Evolutionary conservation across 2,113 vertebrate genomes (phyloP).

Genomic region (Empidonax alnorum): DNA sequence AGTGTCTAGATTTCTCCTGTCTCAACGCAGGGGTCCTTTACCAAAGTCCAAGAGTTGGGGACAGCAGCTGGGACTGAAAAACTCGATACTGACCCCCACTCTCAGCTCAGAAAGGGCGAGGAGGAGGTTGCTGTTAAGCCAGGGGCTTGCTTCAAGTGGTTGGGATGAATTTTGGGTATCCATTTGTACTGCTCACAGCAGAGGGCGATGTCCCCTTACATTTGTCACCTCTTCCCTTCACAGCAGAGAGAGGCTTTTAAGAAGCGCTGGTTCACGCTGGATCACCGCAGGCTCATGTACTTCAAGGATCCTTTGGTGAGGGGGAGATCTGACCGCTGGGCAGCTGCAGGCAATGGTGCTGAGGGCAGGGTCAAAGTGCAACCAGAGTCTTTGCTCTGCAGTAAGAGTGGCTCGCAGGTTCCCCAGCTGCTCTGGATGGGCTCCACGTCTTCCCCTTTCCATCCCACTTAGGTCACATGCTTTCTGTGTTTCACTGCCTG

Average conservation of each 20-base stretch:
- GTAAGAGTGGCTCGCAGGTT: not conserved
- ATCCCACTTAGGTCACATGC: not conserved
- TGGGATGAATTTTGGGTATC: not conserved
- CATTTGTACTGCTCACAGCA: not conserved
- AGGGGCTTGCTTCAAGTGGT: not conserved
- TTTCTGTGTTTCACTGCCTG: not conserved
- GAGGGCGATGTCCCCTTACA: slow-evolving; percentile 51
- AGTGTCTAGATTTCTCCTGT: slow-evolving; percentile 26
- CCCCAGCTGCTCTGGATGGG: not conserved
- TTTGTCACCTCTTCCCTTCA: slow-evolving; percentile 4
- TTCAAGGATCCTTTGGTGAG: slow-evolving; percentile 92
- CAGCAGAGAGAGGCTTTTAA: slow-evolving; percentile 93
- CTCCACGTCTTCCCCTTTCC: not conserved
- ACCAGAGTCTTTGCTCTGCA: not conserved
- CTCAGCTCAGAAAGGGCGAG: not conserved
- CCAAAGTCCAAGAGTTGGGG: not conserved
- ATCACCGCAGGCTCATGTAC: slow-evolving; percentile 91
- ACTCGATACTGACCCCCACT: not conserved
- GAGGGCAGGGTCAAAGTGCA: not conserved
- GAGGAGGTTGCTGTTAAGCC: not conserved
- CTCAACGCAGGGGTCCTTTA: not conserved
- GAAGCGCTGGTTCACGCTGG: slow-evolving; percentile 92
- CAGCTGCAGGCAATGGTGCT: not conserved
- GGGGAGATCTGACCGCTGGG: not conserved
- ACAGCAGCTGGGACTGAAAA: not conserved